Conservation (phyloP, 2,797 vertebrate species). For the Hypotaenidia okinawae region DNA sequence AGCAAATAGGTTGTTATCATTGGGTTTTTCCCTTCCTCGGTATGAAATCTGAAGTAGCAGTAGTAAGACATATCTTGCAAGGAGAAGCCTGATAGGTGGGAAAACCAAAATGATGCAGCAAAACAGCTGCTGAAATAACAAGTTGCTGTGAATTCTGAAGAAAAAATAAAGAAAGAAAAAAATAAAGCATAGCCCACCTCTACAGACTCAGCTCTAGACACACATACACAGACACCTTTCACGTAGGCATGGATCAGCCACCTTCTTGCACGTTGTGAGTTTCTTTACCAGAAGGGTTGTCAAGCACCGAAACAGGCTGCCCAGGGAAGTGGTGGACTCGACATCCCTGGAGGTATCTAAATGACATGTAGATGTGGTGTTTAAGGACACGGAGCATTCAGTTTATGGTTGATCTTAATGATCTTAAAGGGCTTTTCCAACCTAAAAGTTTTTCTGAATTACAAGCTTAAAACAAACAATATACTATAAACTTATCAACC, state of each 20-base stretch:
- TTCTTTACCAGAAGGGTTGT: neutral
- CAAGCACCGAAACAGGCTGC: neutral
- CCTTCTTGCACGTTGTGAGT: neutral
- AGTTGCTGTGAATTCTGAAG: neutral
- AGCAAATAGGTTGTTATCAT: neutral
- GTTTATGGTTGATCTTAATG: neutral
- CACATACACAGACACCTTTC: fast-evolving
- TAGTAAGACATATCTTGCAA: fast-evolving
- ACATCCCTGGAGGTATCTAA: neutral
- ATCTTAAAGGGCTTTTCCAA: neutral
- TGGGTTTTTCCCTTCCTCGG: neutral
- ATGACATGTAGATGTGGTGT: fast-evolving
- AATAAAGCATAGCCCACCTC: neutral
- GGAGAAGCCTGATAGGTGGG: neutral
- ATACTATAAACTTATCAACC: neutral
- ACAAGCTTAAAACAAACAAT: neutral
- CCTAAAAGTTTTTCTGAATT: neutral
- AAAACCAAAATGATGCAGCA: neutral
- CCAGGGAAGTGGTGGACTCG: neutral
- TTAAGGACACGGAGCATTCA: fast-evolving
- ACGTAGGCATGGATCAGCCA: neutral
- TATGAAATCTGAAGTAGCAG: fast-evolving
- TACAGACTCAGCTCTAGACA: neutral
- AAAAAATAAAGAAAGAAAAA: neutral
- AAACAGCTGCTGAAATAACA: neutral